Conservation (phyloP, 2,113 vertebrate species). For the Eretmochelys imbricata region DNA sequence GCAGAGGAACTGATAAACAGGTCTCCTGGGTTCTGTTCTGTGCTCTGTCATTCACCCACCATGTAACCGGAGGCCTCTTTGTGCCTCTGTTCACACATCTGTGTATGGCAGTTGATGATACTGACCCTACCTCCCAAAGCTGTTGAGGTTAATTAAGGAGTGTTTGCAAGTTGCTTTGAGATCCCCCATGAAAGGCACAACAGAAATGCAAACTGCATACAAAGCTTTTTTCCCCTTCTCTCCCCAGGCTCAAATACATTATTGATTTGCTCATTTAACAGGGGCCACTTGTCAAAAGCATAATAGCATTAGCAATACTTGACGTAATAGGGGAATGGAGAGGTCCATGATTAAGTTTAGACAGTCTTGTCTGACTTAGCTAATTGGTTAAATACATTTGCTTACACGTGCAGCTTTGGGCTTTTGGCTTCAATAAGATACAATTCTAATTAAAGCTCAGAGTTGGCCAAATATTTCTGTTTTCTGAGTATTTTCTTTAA, state of each 20-base stretch:
- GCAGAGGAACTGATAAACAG: not conserved
- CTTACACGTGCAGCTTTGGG: constrained; percentile 69
- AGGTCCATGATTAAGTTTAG: constrained; percentile 72
- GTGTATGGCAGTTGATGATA: not conserved
- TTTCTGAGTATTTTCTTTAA: constrained; percentile 76
- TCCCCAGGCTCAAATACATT: constrained; percentile 37
- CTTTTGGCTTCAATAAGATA: constrained; percentile 77
- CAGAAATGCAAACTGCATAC: constrained; percentile 46
- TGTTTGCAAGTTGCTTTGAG: constrained; percentile 12
- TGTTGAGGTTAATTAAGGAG: not conserved
- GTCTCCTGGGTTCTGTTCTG: not conserved
- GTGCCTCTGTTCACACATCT: fast-evolving
- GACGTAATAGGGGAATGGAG: constrained; percentile 63
- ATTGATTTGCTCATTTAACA: constrained; percentile 60
- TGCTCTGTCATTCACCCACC: not conserved
- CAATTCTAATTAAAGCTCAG: constrained; percentile 84
- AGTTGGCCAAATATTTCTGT: constrained; percentile 80
- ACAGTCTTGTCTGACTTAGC: constrained; percentile 73
- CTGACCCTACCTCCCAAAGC: not conserved
- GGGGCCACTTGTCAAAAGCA: constrained; percentile 68
- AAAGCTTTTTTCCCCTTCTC: not conserved
- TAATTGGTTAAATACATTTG: constrained; percentile 84
- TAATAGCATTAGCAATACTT: constrained; percentile 63
- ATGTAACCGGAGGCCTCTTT: not conserved
- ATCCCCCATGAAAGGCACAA: constrained; percentile 6